Evolutionary conservation across 2,113 vertebrate genomes (phyloP), one percentile per base, ranked within the genome.

Genomic region (Colossoma macropomum): DNA sequence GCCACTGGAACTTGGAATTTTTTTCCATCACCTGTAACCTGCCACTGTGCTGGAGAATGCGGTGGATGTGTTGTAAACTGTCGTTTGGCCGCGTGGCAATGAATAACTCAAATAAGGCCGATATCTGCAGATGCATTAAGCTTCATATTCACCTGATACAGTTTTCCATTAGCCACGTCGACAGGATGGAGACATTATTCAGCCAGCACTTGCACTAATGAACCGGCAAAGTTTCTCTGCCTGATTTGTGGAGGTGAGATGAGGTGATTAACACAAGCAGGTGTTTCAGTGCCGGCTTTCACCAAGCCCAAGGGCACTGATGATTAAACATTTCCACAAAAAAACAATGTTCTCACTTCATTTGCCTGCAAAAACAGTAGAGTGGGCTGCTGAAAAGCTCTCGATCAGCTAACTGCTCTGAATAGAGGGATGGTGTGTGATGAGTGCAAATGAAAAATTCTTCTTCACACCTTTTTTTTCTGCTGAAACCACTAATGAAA

Each of bases 181-280:
- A 62, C 12, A 11, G 23, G 68, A 82, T 82, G 32, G 62, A 87
- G 80, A 66, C 75, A 48, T 84, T 69, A 66, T 81, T 81, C 79
- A 73, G 70, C 56, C 41, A 63, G 86, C 63, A 79, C 72, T 79
- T 84, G 74, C 68, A 79, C 82, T 87, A 87, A 87, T 87, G 79
- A 87, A 84, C 52, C 75, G 69, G 75, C 71, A 75, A 38, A 75
- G 79, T 69, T 82, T 56, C 79, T 78, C 82, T 63, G 54, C 69
- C 83, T 87, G 86, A 84, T 75, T 87, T 77, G 80, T 82, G 86
- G 71, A 70, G 82, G 86, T 84, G 75, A 84, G 86, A 84, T 79
- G 82, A 84, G 86, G 79, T 84, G 79, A 87, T 87, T 87, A 84
- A 68, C 54, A 34, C 79, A 82, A 81, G 79, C 86, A 87, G 86